phyloP scores from a whole-genome alignment of 2,113 vertebrate genomes.

The Cercopithecus mona region DNA sequence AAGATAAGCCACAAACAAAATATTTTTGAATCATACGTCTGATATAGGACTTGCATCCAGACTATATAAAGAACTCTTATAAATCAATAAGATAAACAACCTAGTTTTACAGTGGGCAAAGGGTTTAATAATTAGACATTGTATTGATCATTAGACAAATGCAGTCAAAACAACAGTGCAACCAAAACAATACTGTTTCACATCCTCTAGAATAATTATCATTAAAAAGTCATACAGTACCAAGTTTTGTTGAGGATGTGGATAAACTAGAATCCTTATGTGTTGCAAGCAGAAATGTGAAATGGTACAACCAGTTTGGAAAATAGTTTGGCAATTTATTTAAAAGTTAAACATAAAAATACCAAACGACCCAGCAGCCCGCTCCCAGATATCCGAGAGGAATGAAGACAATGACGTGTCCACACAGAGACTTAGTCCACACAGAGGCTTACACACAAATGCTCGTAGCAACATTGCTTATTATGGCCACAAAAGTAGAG shows the following conservation, averaged over 20 bases:
- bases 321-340: not conserved
- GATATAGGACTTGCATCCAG: not conserved
- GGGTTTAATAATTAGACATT: not conserved
- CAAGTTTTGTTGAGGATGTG: not conserved
- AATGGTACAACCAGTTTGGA: not conserved
- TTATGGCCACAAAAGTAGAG: not conserved
- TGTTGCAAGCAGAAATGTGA: not conserved
- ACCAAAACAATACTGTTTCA: not conserved
- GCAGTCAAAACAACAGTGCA: not conserved
- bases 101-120: not conserved
- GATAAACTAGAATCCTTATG: not conserved
- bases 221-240: not conserved
- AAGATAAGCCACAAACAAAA: not conserved
- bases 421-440: not conserved
- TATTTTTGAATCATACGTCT: not conserved
- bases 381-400: not conserved
- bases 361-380: not conserved
- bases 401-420: not conserved
- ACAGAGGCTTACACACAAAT: not conserved
- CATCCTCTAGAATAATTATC: not conserved
- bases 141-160: not conserved
- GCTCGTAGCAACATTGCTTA: not conserved
- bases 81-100: not conserved
- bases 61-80: not conserved
- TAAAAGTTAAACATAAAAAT: not conserved